Percentiles rank a stretch among this genome's conserved stretches.
Conservation (phyloP, 1,140 invertebrate species). For the Episyrphus balteatus region DNA sequence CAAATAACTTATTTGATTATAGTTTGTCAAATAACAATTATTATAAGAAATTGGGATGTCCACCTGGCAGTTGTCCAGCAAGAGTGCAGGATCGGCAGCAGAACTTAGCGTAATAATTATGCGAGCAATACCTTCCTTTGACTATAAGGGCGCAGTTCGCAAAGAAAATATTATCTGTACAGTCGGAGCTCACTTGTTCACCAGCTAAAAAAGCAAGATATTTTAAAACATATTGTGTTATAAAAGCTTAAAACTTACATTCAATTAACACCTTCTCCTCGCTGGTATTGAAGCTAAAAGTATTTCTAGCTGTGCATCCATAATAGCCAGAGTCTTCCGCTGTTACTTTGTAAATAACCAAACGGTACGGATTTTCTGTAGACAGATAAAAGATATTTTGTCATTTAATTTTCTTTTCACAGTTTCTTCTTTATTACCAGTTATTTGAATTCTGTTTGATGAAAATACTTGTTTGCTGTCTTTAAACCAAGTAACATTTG, state of each 20-base stretch:
- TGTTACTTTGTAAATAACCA: slow-evolving; percentile 52
- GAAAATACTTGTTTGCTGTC: slow-evolving; percentile 41
- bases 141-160: slow-evolving; percentile 83
- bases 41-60: slow-evolving; percentile 29
- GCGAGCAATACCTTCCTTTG: slow-evolving; percentile 65
- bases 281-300: slow-evolving; percentile 48
- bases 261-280: slow-evolving; percentile 54
- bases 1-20: too few relatives aligned
- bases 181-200: slow-evolving; percentile 58
- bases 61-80: slow-evolving; percentile 50
- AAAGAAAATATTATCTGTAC: slow-evolving; percentile 78
- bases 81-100: slow-evolving; percentile 84
- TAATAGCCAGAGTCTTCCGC: slow-evolving; percentile 64
- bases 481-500: slow-evolving; percentile 68
- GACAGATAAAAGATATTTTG: background rate
- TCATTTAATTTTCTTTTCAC: background rate
- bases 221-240: background rate
- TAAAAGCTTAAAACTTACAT: slow-evolving; percentile 41
- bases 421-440: slow-evolving; percentile 10
- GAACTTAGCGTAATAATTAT: slow-evolving; percentile 83
- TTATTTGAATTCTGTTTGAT: slow-evolving; percentile 25
- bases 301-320: slow-evolving; percentile 64
- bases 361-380: slow-evolving; percentile 44
- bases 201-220: slow-evolving; percentile 44
- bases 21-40: background rate